Percentiles rank a stretch among this genome's conserved stretches.
Conservation (phyloP, 2,113 vertebrate species). For the Anseranas semipalmata region DNA sequence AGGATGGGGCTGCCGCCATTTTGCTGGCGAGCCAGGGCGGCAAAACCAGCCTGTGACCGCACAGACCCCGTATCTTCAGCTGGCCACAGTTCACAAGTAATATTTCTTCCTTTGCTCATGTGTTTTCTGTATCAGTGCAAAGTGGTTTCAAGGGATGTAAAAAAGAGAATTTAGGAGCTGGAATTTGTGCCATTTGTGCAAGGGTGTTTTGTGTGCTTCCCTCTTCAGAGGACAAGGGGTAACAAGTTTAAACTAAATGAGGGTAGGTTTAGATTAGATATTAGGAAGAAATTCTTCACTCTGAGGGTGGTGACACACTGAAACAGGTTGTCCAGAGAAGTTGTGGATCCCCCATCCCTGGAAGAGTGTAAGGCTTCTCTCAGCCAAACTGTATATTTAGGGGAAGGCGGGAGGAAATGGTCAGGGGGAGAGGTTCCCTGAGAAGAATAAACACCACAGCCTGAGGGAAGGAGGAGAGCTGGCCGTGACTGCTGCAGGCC, state of each 20-base stretch:
- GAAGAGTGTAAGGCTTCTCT: not conserved
- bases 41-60: not conserved
- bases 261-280: no score
- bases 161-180: no score
- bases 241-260: no score
- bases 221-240: no score
- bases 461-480: not conserved
- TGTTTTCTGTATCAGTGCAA: not conserved
- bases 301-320: no score
- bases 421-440: accelerated
- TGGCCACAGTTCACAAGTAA: accelerated
- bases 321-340: not conserved
- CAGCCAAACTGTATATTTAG: not conserved
- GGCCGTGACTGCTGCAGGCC: not conserved
- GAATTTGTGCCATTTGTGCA: no score
- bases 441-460: not conserved
- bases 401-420: no score
- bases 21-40: not conserved
- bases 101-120: not conserved
- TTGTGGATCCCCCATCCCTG: not conserved
- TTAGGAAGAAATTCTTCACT: no score
- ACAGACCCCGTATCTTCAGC: no score
- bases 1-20: not conserved
- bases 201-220: not conserved
- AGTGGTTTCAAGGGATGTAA: no score